Base-by-base conservation (phyloP, 2,888 invertebrate species). In the Orchestes rusci region DNA sequence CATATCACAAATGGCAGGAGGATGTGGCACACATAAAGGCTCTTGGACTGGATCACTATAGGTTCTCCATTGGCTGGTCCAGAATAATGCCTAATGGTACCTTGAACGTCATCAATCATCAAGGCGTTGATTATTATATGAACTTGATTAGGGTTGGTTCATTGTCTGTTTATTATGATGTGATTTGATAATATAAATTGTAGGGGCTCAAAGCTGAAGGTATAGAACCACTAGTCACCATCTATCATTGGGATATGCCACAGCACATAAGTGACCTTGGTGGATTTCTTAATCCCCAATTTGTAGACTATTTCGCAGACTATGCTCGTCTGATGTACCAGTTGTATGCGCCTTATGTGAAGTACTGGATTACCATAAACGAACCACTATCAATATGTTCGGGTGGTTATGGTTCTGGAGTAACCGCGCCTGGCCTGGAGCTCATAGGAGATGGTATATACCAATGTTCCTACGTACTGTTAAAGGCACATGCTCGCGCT, bases 221-320 rank as follows among this genome's bases (percentile, higher is more conserved):
- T 15, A 43, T 43, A 30, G 43, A 69, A 46, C 79, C 80, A 0
- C 45, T 71, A 8, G 57, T 74, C 7, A 78, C 76, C 3, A n/a
- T 74, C 0, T 71, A 67, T 53, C 73, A 73, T 39, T 76, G 74
- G 76, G 76, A 76, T 53, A 54, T 75, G 54, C 76, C 75, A 0
- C 70, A 73, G 41, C 54, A 66, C 2, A 58, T 76, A 2, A 69
- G 73, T 15, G 58, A 59, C n/a, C 17, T 55, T 4, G 64, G 64
- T 7, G 64, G 63, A 3, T 76, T 73, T 72, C 61, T 62, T 8
- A 76, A 75, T 54, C 74, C 76, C 1, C 53, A 73, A 7, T 70
- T 78, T 38, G 72, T 70, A 0, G 74, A 77, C 31, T 76, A 75
- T 60, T 81, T 74, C 68, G 69, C 65, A 15, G 75, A 76, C 53